Evolutionary conservation across 2,888 invertebrate species (phyloP).

Genomic region (Keiferia lycopersicella): DNA sequence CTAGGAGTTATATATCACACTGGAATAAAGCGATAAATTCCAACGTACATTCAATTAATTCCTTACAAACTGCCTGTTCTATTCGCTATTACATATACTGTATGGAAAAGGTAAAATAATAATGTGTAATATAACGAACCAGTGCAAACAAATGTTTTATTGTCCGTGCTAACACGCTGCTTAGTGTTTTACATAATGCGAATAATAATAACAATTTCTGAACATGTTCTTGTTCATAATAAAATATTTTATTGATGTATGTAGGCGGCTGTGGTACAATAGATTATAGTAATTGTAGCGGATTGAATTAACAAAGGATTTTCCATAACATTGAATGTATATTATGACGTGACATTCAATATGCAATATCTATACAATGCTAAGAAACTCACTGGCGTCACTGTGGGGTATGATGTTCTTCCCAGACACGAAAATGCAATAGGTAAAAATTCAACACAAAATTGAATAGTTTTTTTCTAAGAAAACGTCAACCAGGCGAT

Average conservation of each 20-base stretch:
- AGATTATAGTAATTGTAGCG: neutral
- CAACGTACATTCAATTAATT: constrained; percentile 17
- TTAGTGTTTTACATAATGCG: constrained; percentile 24
- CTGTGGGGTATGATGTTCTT: no score
- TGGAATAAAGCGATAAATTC: constrained; percentile 12
- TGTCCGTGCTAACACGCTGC: constrained; percentile 16
- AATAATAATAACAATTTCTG: constrained; percentile 21
- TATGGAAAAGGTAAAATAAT: neutral
- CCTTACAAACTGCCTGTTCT: neutral
- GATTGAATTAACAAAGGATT: neutral
- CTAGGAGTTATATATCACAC: constrained; percentile 27
- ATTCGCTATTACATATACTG: neutral
- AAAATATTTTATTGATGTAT: constrained; percentile 3
- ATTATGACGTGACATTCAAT: neutral
- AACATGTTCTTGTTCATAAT: neutral
- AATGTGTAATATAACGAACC: constrained; percentile 2
- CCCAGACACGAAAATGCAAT: neutral
- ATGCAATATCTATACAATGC: neutral
- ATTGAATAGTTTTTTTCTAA: neutral
- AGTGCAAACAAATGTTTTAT: constrained; percentile 20
- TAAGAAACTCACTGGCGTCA: no score
- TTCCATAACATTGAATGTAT: neutral
- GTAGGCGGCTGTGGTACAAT: neutral
- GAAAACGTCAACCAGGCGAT: neutral
- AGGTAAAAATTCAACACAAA: neutral